These are phyloP conservation scores for Potamarius usumacintae DNA, from an alignment of 2,113 vertebrate species.

Conservation along the genomic window DNA sequence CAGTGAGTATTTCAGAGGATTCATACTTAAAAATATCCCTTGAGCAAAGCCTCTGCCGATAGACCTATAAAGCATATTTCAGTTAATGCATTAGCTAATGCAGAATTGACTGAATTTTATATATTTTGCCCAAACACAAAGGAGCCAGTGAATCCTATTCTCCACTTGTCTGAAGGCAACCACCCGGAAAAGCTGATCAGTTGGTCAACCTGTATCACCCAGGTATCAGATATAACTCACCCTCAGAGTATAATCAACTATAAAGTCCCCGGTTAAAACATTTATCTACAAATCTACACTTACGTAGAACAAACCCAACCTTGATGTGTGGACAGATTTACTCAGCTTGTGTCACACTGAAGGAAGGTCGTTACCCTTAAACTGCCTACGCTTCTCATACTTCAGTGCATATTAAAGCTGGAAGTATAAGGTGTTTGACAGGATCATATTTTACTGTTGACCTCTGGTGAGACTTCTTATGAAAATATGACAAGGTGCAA, in stretches of 20 bases:
- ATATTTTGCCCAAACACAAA: neutral
- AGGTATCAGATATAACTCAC: neutral
- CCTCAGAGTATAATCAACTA: neutral
- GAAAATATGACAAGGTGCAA: conserved; percentile 30
- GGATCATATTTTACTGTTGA: conserved; percentile 22
- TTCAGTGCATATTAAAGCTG: conserved; percentile 19
- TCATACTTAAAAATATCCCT: too few species aligned
- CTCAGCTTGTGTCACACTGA: neutral
- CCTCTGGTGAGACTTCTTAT: neutral
- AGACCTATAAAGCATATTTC: too few species aligned
- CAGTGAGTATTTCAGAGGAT: too few species aligned
- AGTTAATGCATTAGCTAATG: too few species aligned
- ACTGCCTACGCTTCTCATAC: neutral
- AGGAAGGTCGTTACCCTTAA: conserved; percentile 20
- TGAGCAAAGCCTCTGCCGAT: too few species aligned
- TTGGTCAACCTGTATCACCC: neutral
- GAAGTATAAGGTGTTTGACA: conserved; percentile 9
- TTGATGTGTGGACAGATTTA: conserved; percentile 2
- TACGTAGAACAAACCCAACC: neutral
- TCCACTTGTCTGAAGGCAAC: neutral
- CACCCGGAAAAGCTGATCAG: neutral
- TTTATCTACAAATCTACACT: neutral
- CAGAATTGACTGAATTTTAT: too few species aligned
- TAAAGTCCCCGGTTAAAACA: neutral
- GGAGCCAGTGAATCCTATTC: neutral